These are phyloP conservation scores for Hirtodrosophila confusa DNA, from an alignment of 2,888 invertebrate species.

Conservation along the genomic window DNA sequence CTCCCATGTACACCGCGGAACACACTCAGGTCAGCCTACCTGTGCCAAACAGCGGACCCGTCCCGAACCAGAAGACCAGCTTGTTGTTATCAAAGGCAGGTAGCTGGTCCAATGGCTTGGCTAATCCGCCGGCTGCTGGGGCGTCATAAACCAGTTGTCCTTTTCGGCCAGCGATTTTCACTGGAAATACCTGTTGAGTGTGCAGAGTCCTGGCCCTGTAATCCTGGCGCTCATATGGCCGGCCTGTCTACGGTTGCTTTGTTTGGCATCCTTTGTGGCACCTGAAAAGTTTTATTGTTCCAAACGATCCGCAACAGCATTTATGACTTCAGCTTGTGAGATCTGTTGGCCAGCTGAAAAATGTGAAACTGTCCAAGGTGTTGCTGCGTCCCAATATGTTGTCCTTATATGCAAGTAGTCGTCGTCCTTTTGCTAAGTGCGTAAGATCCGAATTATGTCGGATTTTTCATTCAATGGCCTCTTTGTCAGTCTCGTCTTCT, in stretches of 20 bases:
- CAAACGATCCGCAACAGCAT: constrained; percentile 44
- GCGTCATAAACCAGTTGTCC: constrained; percentile 77
- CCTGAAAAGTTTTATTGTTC: constrained; percentile 54
- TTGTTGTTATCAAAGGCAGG: constrained; percentile 20
- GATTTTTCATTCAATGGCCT: constrained; percentile 66
- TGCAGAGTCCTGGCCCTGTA: constrained; percentile 33
- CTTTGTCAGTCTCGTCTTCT: constrained; percentile 22
- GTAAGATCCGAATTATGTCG: constrained; percentile 46
- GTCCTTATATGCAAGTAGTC: constrained; percentile 6
- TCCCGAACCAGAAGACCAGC: background rate
- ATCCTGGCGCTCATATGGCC: constrained; percentile 73
- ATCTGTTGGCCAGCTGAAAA: constrained; percentile 64
- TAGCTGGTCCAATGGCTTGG: constrained; percentile 8
- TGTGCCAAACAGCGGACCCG: constrained; percentile 2
- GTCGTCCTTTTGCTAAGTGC: constrained; percentile 8
- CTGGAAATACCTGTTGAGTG: constrained; percentile 70
- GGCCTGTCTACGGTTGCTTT: constrained; percentile 41
- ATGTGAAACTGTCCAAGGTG: constrained; percentile 39
- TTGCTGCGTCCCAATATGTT: constrained; percentile 30
- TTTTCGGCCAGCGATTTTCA: constrained; percentile 57
- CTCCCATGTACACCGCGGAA: constrained; percentile 1
- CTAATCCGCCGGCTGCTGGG: constrained; percentile 57
- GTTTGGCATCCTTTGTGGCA: constrained; percentile 64
- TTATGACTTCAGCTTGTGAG: constrained; percentile 67
- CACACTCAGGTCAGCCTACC: constrained; percentile 23